Evolutionary conservation across 2,888 invertebrate species (phyloP), one percentile per base, ranked within the genome.

Genomic region (Coenonympha arcania): DNA sequence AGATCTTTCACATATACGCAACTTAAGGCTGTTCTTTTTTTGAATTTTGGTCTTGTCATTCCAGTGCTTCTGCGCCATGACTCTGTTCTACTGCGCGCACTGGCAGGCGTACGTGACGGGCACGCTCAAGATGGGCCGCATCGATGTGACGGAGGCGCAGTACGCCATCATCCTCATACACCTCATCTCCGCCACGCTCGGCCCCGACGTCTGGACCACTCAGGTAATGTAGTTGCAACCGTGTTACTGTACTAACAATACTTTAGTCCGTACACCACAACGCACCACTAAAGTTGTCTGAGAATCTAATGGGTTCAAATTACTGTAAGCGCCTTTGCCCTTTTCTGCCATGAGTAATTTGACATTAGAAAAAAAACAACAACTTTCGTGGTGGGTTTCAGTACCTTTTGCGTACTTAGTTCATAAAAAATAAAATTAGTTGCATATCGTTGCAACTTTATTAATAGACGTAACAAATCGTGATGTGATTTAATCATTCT

Each of bases 101-200:
- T 99, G 99, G 99, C 98, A 99, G 77, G 98, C 99, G 0, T 99
- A 99, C 81, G 98, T 99, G 31, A 98, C 99, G 56, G 99, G 96
- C 39, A 95, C 95, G 19, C 87, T 96, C 62, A 90, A 92, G 64
- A 95, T 97, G 86, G 96, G 96, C 43, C 92, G 90, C 78, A 88
- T 99, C 62, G 99, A 99, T 88, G 99, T 99, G 22, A 99, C 99
- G 0, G 99, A 99, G 87, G 98, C 98, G 4, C 99, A 99, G 84
- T 93, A 95, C 79, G 91, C 93, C 42, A 96, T 99, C 62, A 98
- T 99, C 61, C 78, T 80, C 42, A 93, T 98, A 63, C 95, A 98
- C 70, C 68, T 97, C 50, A 80, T 95, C 54, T 95, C 98, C 22
- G 94, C 95, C 20, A 80, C 92, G 48, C 93, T 96, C 71, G 99